A percentile compares a stretch with the other conserved stretches of the same genome.
Conservation (phyloP, 2,888 invertebrate genomes). For the Parascotia fuliginaria region DNA sequence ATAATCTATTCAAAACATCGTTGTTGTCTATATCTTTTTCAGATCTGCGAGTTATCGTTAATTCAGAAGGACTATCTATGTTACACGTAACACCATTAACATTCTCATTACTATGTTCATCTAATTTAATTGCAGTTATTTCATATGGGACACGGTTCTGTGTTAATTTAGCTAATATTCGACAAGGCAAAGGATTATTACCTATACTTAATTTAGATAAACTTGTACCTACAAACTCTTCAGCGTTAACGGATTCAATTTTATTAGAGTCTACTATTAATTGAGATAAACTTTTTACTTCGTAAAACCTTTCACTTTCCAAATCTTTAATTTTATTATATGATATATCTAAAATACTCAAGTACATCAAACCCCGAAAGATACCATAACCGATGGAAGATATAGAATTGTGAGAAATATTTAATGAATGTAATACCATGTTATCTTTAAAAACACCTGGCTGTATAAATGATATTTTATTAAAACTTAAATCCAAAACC, state of each 20-base stretch:
- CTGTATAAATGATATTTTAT: conserved; percentile 61
- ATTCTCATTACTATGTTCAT: conserved; percentile 48
- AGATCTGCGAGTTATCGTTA: not conserved
- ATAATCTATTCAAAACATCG: conserved; percentile 34
- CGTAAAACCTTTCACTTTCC: conserved; percentile 62
- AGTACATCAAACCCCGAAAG: conserved; percentile 56
- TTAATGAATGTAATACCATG: conserved; percentile 47
- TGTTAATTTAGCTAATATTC: conserved; percentile 52
- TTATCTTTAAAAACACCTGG: conserved; percentile 66
- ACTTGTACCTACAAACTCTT: conserved; percentile 55
- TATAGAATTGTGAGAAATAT: conserved; percentile 66
- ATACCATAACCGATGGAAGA: conserved; percentile 59
- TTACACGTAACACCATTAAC: conserved; percentile 52
- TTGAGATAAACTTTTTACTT: conserved; percentile 49
- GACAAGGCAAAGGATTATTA: conserved; percentile 68
- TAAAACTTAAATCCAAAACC: conserved; percentile 62
- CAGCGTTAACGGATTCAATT: conserved; percentile 51
- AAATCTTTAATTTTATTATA: conserved; percentile 61
- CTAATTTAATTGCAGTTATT: conserved; percentile 52
- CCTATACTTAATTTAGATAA: conserved; percentile 65
- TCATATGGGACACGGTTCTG: conserved; percentile 34
- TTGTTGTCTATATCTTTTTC: conserved; percentile 17
- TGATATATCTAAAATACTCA: conserved; percentile 63
- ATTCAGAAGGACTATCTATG: conserved; percentile 16
- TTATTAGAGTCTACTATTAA: conserved; percentile 66